Evolutionary conservation across 1,140 invertebrate genomes (phyloP).

Genomic region (Camponotus vicinus): DNA sequence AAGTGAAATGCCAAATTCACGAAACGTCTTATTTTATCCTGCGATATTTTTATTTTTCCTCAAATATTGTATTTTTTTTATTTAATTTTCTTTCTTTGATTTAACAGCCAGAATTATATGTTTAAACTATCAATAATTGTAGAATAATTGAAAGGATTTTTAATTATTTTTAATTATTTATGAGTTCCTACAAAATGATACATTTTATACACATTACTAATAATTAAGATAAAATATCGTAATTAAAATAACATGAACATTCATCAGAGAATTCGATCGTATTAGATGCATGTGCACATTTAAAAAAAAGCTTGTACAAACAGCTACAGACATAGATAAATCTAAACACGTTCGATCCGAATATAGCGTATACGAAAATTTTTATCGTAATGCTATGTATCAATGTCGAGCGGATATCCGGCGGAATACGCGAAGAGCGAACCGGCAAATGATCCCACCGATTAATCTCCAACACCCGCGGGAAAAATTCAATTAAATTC

Average conservation of each 20-base stretch:
- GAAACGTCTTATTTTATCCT: no score
- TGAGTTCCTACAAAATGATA: no score
- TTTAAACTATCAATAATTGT: no score
- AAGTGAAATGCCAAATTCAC: no score
- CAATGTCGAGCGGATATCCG: constrained; percentile 62
- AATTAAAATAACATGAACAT: background rate
- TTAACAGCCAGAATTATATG: no score
- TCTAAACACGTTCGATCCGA: constrained; percentile 12
- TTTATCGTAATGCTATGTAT: constrained; percentile 50
- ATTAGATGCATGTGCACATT: background rate
- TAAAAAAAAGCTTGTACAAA: constrained; percentile 19
- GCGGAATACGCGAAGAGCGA: constrained; percentile 56
- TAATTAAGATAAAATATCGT: constrained; percentile 15
- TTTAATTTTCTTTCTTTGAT: no score
- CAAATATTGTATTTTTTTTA: no score
- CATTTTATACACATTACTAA: background rate
- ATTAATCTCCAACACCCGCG: constrained; percentile 64
- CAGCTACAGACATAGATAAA: constrained; percentile 16
- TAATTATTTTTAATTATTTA: no score
- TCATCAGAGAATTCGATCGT: background rate
- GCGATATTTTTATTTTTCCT: no score
- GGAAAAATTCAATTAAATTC: constrained; percentile 67
- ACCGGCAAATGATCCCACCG: constrained; percentile 63
- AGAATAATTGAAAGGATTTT: no score
- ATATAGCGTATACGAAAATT: constrained; percentile 44